Evolutionary conservation across 2,888 invertebrate genomes (phyloP), one percentile per base, ranked within the genome.

Genomic region (Eristalis intricaria): DNA sequence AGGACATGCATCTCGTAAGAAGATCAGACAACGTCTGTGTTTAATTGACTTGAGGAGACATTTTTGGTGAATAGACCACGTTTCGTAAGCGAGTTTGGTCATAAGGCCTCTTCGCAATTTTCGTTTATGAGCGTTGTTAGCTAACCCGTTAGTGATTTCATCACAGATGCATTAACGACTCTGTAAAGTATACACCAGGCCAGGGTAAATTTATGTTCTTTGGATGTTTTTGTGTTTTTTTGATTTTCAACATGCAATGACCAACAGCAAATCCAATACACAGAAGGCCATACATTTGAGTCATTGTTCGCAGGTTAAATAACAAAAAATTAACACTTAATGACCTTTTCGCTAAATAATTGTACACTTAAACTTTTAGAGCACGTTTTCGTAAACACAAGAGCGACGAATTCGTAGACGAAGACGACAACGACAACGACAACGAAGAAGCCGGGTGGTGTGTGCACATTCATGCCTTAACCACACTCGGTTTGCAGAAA

Each of bases 401-500:
- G 11, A 29, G 11, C 29, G 22, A 38, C 40, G 23, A 58, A 70
- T 23, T 40, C 63, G 38, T 29, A 4, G 26, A 50, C 19, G 61
- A 79, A 23, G 71, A 78, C 60, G 19, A 68, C 29, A 4, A 50
- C 19, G 61, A 79, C n/a, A 65, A 78, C 60, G 19, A 68, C 29
- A 4, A 60, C 61, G 22, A 60, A 26, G 60, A 82, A 60, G 75
- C 81, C 81, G 81, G 81, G 58, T 65, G 65, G 23, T 23, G 23
- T 23, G 35, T 29, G 23, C 26, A n/a, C 19, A 61, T 15, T 23
- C 35, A 23, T 19, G 29, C n/a, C 38, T 64, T 38, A 66, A 35
- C 65, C 60, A 61, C 60, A 71, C 32, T 19, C 29, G 43, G 71
- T 79, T 71, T 83, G 82, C 86, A 82, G 83, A 82, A 83, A 86